Base-by-base conservation (phyloP, 2,113 vertebrate species). In the Ammospiza nelsoni region DNA sequence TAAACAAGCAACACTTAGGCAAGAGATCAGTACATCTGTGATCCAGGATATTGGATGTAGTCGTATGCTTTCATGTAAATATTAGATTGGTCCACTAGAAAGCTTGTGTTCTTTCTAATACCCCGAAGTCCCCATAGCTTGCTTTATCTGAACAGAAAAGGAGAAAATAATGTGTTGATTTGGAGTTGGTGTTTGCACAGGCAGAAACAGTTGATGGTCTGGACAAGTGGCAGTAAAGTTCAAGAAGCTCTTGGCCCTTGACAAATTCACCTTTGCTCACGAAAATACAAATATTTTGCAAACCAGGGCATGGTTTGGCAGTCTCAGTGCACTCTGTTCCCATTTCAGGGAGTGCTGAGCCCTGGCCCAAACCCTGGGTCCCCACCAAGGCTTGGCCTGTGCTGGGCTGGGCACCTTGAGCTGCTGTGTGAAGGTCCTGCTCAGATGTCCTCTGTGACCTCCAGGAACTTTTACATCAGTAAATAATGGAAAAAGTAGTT, bases 401-500 rank as follows among this genome's bases (percentile, higher is more conserved):
- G 21, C 71, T 79, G 57, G 68, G 62, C 66, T 87, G 54, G 31
- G 48, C 28, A 21, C 71, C 41, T 55, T 5, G 43, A 54, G 55
- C 11, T 80, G 44, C 31, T 57, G 17, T 4, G 0, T 6, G 17
- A 39, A 62, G 28, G n/a, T 69, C 6, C 0, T 46, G 39, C 65
- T 19, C 22, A 44, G 33, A 35, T 71, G n/a, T 74, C 76, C 72
- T 77, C 83, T 63, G 63, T 73, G 75, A 83, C 65, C 51, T 88
- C 59, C 79, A 54, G 59, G n/a, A 93, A 77, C 59, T 89, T 88
- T 6, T 33, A 28, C 61, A 51, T 35, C 20, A 5, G 21, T 37
- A 49, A 54, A 62, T 44, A 54, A 37, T 2, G 11, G 37, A 3
- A 49, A 22, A 51, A 39, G 9, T 20, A 54, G 37, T 80, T 93